Evolutionary conservation across 2,888 invertebrate species (phyloP).

Genomic region (Chrysolina haemoptera): DNA sequence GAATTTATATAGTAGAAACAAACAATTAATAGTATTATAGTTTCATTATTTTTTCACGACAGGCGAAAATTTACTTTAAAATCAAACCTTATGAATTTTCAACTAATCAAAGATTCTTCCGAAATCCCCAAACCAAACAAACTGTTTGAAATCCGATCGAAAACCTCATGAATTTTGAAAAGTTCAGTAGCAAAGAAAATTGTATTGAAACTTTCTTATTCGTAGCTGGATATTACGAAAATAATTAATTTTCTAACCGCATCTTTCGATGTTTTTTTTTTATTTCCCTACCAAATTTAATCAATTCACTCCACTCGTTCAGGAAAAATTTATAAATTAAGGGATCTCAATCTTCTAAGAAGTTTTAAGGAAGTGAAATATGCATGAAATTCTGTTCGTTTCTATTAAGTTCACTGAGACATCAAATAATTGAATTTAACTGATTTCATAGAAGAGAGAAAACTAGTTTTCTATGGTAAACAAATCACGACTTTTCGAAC

Average conservation of each 20-base stretch:
- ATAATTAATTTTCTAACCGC: not conserved
- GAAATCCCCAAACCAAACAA: not conserved
- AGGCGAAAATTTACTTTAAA: too few relatives aligned
- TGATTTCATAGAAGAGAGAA: too few relatives aligned
- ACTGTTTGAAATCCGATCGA: not conserved
- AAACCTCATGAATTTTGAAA: not conserved
- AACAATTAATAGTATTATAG: too few relatives aligned
- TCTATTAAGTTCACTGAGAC: not conserved
- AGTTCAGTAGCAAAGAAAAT: not conserved
- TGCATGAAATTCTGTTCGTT: not conserved
- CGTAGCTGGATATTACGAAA: not conserved
- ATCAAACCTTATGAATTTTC: not conserved
- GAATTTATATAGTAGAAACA: too few relatives aligned
- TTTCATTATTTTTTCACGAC: too few relatives aligned
- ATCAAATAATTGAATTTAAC: too few relatives aligned
- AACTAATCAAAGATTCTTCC: not conserved
- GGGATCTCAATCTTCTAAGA: not conserved
- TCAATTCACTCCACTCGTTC: not conserved
- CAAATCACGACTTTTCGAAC: too few relatives aligned
- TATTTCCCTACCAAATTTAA: not conserved
- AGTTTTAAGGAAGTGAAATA: not conserved
- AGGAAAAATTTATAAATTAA: not conserved
- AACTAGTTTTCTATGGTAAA: too few relatives aligned
- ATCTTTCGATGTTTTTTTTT: not conserved
- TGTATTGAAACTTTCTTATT: not conserved